phyloP scores from a whole-genome alignment of 2,888 invertebrate species.

The Emmelina monodactyla region DNA sequence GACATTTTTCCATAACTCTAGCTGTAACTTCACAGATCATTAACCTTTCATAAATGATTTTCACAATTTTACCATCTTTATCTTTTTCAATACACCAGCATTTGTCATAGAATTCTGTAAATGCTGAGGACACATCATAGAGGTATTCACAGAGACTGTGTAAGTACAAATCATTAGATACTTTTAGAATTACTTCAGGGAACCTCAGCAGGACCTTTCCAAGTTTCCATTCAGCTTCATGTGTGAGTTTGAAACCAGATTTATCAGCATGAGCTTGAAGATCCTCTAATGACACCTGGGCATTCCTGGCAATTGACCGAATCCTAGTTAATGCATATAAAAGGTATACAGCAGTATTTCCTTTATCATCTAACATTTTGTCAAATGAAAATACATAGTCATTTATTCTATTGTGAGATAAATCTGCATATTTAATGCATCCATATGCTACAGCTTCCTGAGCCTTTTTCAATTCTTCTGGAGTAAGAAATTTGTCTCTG shows the following conservation, averaged over 20 bases:
- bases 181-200: constrained; percentile 84
- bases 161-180: constrained; percentile 81
- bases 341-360: constrained; percentile 98
- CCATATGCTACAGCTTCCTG: constrained; percentile 96
- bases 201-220: constrained; percentile 87
- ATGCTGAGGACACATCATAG: constrained; percentile 91
- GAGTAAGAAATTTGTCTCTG: constrained; percentile 81
- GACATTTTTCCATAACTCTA: constrained; percentile 83
- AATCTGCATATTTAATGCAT: constrained; percentile 98
- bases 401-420: constrained; percentile 89
- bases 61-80: constrained; percentile 77
- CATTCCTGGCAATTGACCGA: constrained; percentile 85
- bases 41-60: constrained; percentile 86
- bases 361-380: constrained; percentile 98
- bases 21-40: constrained; percentile 94
- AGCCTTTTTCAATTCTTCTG: constrained; percentile 81
- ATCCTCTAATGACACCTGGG: constrained; percentile 70
- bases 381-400: constrained; percentile 99
- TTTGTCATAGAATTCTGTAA: constrained; percentile 96
- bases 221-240: constrained; percentile 94
- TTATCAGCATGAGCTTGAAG: constrained; percentile 68
- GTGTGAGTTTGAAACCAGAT: constrained; percentile 73
- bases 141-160: constrained; percentile 94
- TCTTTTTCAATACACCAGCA: constrained; percentile 98
- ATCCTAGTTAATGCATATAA: constrained; percentile 95